A percentile compares a stretch with the other conserved stretches of the same genome.
These are phyloP conservation scores for Spinibarbus caldwelli DNA, from an alignment of 2,797 vertebrate genomes.

Conservation along the genomic window DNA sequence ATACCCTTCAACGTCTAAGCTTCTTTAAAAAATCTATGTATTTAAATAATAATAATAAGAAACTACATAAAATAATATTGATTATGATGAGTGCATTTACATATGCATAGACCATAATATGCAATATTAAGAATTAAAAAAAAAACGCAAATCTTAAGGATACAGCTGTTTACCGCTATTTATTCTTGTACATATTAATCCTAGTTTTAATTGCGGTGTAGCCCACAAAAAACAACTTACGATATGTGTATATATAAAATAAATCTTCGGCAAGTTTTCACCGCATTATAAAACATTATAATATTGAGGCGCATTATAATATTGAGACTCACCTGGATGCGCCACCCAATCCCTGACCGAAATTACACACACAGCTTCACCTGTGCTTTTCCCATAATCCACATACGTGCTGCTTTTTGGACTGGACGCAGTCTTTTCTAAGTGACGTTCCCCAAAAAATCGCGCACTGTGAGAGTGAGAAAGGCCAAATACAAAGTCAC, in stretches of 20 bases:
- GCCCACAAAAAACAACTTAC: neutral
- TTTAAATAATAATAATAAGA: neutral
- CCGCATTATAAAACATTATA: neutral
- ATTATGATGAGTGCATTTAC: neutral
- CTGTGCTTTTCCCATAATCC: slow-evolving; percentile 4
- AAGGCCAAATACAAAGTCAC: neutral
- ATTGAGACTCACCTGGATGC: slow-evolving; percentile 34
- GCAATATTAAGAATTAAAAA: neutral
- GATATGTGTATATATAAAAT: neutral
- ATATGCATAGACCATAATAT: no score
- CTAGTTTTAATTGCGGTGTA: no score
- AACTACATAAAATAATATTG: neutral
- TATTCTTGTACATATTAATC: no score
- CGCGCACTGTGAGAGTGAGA: neutral
- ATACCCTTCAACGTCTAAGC: neutral
- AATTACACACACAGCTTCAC: neutral
- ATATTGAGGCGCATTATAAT: neutral
- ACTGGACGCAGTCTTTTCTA: neutral
- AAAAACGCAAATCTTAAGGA: no score
- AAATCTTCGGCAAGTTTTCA: no score
- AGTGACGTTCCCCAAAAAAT: no score
- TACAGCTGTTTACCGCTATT: no score
- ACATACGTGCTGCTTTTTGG: neutral
- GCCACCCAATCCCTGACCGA: neutral
- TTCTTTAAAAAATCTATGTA: neutral